A percentile compares a stretch with the other conserved stretches of the same genome.
These are phyloP conservation scores for Paraescarpia echinospica DNA, from an alignment of 1,140 invertebrate species.

Conservation along the genomic window DNA sequence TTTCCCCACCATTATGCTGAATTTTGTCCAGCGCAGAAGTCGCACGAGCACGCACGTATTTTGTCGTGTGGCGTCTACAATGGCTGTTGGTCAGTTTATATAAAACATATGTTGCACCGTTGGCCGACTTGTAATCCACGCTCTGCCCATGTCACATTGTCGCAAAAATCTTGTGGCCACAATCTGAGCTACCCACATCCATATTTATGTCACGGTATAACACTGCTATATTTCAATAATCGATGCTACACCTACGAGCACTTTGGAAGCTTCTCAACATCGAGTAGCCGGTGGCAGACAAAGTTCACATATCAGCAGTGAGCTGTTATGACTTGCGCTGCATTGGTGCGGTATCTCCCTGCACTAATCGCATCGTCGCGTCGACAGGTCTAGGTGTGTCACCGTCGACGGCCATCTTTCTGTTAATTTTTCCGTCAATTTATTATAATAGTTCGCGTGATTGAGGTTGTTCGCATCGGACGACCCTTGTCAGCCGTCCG, in stretches of 20 bases:
- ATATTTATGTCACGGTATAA: not conserved
- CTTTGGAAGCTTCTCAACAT: not conserved
- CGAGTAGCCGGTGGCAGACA: not conserved
- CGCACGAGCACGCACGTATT: not conserved
- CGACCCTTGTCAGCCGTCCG: not conserved
- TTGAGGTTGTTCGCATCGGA: not conserved
- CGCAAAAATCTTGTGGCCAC: not conserved
- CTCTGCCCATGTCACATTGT: not conserved
- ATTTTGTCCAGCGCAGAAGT: not conserved
- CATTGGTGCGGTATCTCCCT: not conserved
- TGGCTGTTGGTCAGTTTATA: not conserved
- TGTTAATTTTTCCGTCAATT: not conserved
- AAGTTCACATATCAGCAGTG: not conserved
- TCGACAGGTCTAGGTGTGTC: not conserved
- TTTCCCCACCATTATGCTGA: not conserved
- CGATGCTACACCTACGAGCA: not conserved
- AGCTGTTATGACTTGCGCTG: not conserved
- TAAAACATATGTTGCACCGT: not conserved
- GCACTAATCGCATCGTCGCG: not conserved
- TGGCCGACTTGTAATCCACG: not conserved
- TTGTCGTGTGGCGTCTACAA: not conserved
- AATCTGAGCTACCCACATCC: not conserved
- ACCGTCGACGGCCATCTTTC: not conserved
- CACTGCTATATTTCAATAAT: not conserved
- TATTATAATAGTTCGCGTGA: not conserved